Conservation (phyloP, 2,888 invertebrate genomes). For the Ferrisia virgata region DNA sequence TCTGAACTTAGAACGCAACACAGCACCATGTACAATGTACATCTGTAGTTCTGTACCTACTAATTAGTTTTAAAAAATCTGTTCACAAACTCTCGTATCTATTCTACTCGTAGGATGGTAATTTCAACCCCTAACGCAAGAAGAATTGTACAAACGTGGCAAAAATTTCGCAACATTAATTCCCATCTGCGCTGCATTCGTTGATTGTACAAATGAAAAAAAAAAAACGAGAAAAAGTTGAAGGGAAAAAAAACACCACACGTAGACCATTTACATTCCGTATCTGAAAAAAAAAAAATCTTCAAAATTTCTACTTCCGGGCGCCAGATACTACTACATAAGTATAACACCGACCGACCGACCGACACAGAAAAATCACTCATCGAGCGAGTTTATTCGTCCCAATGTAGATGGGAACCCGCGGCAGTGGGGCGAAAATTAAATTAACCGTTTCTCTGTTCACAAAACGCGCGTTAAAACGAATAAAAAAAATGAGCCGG, state of each 20-base stretch:
- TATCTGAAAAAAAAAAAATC: not conserved
- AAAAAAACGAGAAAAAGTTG: too few relatives aligned
- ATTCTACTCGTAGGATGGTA: not conserved
- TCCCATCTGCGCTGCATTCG: not conserved
- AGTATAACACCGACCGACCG: too few relatives aligned
- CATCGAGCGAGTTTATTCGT: not conserved
- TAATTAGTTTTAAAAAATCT: constrained; percentile 6
- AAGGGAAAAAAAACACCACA: not conserved
- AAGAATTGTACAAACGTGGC: not conserved
- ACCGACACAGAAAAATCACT: not conserved
- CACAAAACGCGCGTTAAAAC: not conserved
- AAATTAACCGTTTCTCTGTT: not conserved
- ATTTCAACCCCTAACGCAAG: not conserved
- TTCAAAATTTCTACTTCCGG: not conserved
- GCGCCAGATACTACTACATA: not conserved
- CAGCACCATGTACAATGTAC: too few relatives aligned
- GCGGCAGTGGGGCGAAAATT: not conserved
- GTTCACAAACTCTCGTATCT: not conserved
- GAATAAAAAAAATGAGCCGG: constrained; percentile 2
- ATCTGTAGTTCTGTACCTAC: not conserved
- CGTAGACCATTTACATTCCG: not conserved
- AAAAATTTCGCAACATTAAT: not conserved
- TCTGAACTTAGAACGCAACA: too few relatives aligned
- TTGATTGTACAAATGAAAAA: not conserved
- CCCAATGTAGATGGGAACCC: not conserved